Conservation (phyloP, 2,888 invertebrate species). For the Sinodicranocentrus sp. region DNA sequence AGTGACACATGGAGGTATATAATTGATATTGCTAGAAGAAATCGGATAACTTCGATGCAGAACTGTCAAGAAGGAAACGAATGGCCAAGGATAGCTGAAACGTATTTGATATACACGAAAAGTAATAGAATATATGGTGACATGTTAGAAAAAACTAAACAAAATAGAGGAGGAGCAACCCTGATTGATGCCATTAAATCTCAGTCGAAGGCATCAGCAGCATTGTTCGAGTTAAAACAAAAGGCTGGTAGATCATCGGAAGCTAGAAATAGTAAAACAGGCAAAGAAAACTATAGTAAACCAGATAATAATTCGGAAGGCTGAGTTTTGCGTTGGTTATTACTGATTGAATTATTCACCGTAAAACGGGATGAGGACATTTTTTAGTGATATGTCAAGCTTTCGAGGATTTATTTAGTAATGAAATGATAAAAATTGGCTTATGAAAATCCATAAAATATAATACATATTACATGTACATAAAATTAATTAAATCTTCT, state of each 20-base stretch:
- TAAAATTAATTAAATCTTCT: too few relatives aligned
- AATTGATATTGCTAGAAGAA: slow-evolving; percentile 39
- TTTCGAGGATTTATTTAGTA: too few relatives aligned
- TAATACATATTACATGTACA: too few relatives aligned
- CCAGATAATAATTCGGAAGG: too few relatives aligned
- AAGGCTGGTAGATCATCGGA: background rate
- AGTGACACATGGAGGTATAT: slow-evolving; percentile 52
- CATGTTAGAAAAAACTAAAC: slow-evolving; percentile 33
- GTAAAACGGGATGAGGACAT: too few relatives aligned
- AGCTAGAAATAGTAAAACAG: too few relatives aligned
- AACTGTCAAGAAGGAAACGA: slow-evolving; percentile 48
- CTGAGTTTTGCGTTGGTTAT: too few relatives aligned
- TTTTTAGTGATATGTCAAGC: too few relatives aligned
- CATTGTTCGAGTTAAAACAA: slow-evolving; percentile 33
- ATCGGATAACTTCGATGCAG: slow-evolving; percentile 20
- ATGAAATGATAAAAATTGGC: too few relatives aligned
- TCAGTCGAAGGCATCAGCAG: slow-evolving; percentile 34
- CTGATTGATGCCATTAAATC: slow-evolving; percentile 47
- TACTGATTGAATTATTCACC: too few relatives aligned
- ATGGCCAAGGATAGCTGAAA: slow-evolving; percentile 53
- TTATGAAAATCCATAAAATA: too few relatives aligned
- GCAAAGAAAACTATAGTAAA: too few relatives aligned
- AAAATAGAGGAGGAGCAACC: slow-evolving; percentile 9
- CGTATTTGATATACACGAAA: slow-evolving; percentile 44
- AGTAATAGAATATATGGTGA: slow-evolving; percentile 45